Base-by-base conservation (phyloP, 1,140 invertebrate species). In the Muscidifurax raptorellus region DNA sequence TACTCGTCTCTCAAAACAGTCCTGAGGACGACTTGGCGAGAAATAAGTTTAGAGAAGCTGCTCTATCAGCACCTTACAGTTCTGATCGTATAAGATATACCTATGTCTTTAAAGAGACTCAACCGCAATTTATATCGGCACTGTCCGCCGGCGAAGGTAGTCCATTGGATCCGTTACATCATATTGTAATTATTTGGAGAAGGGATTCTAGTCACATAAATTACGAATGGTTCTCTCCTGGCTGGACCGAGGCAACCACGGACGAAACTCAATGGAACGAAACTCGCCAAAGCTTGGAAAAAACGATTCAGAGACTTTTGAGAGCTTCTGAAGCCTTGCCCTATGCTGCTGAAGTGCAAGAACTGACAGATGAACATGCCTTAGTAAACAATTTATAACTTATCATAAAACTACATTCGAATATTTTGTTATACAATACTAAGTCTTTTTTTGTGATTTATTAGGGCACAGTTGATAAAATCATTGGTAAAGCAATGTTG, bases 141-240 rank as follows among this genome's bases (percentile, higher is more conserved):
- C 92, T 98, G 44, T 94, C 94, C 22, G 94, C 94, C 87, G 95
- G 96, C 40, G 94, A 94, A 88, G 92, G 93, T 15, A 93, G 91
- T 85, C 93, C 93, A 77, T 91, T 93, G 84, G 95, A 96, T 85
- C 94, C 96, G 64, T 90, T 96, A 40, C 91, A 96, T 71, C 95
- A 96, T 66, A 95, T 97, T 71, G 97, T 98, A 0, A 96, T 99
- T 44, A 95, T 99, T 85, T 99, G 98, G 97, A 94, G 98, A 27
- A 94, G 96, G 69, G 97, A 98, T 90, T 94, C 95, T 25, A 95
- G 95, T 28, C 95, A 96, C 81, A 93, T 99, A n/a, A 97, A 97
- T 89, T 99, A 98, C 90, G 97, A 98, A 89, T 99, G 98, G 98
- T 91, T 93, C 75, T 90, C 88, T 84, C 90, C 90, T 85, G 88